Percentiles rank a stretch among this genome's conserved stretches.
phyloP scores from a whole-genome alignment of 2,888 invertebrate species.

The Barypeithes pellucidus region DNA sequence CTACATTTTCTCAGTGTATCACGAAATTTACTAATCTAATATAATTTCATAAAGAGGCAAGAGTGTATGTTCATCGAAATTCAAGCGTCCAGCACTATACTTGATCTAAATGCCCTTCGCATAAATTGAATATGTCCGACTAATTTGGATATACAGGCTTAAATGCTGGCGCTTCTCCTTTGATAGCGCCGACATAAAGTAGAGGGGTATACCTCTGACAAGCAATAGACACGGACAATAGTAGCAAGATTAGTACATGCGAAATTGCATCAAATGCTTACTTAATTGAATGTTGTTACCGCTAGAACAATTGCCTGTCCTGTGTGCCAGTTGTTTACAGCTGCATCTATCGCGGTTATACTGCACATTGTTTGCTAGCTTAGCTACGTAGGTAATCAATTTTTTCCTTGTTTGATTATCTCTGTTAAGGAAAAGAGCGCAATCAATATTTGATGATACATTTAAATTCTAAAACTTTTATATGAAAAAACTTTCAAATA shows the following conservation, averaged over 20 bases:
- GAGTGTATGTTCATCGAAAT: slow-evolving; percentile 5
- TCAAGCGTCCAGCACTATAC: slow-evolving; percentile 23
- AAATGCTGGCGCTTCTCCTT: slow-evolving; percentile 39
- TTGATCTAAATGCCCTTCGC: slow-evolving; percentile 10
- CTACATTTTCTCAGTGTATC: too few relatives aligned
- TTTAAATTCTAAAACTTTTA: not conserved
- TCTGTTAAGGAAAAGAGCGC: not conserved
- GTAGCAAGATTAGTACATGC: slow-evolving; percentile 43
- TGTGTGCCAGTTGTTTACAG: slow-evolving; percentile 41
- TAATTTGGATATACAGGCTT: slow-evolving; percentile 48
- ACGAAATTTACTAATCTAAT: slow-evolving; percentile 14
- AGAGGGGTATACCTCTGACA: slow-evolving; percentile 36
- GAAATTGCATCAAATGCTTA: slow-evolving; percentile 49
- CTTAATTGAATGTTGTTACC: slow-evolving; percentile 50
- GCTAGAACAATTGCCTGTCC: slow-evolving; percentile 41
- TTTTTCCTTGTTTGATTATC: too few relatives aligned
- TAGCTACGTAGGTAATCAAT: not conserved
- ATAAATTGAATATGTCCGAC: slow-evolving; percentile 48
- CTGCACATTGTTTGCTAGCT: not conserved
- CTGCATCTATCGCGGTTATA: slow-evolving; percentile 22
- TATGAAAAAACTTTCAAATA: too few relatives aligned
- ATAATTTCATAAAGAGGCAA: slow-evolving; percentile 32
- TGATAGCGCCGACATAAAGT: slow-evolving; percentile 40
- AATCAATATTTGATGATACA: too few relatives aligned
- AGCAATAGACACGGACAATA: slow-evolving; percentile 32